A percentile compares a stretch with the other conserved stretches of the same genome.
phyloP scores from a whole-genome alignment of 2,797 vertebrate species.

The Holocentrus rufus region DNA sequence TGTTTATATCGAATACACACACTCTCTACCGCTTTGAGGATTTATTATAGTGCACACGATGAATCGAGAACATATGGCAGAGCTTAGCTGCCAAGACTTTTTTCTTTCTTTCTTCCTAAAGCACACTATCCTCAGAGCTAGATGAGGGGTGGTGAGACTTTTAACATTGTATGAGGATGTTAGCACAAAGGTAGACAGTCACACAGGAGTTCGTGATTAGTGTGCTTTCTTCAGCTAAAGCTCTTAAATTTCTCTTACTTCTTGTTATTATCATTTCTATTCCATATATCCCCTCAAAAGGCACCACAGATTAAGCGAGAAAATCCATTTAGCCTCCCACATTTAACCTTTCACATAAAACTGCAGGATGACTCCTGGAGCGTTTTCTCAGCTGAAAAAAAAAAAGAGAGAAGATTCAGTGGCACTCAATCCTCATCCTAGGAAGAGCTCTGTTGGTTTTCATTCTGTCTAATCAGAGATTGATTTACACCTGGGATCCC shows the following conservation, averaged over 20 bases:
- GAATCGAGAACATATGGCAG: constrained; percentile 66
- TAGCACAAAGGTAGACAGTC: constrained; percentile 46
- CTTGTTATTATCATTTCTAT: constrained; percentile 43
- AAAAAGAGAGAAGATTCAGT: background rate
- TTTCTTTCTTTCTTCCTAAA: constrained; percentile 17
- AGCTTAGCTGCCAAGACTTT: constrained; percentile 54
- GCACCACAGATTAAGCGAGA: constrained; percentile 11
- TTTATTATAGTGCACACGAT: constrained; percentile 63
- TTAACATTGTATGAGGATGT: constrained; percentile 41
- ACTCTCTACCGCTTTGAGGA: constrained; percentile 57
- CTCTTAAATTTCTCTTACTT: constrained; percentile 30
- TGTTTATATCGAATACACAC: constrained; percentile 69
- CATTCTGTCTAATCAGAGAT: constrained; percentile 23
- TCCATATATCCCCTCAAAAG: constrained; percentile 11
- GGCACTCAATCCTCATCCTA: constrained; percentile 19
- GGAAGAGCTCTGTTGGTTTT: constrained; percentile 32
- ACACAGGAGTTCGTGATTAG: constrained; percentile 41
- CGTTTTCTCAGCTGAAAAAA: constrained; percentile 32
- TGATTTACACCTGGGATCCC: constrained; percentile 6
- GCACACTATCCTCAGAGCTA: constrained; percentile 51
- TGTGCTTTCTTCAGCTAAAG: constrained; percentile 33
- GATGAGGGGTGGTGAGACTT: constrained; percentile 34
- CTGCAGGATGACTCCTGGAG: constrained; percentile 15
- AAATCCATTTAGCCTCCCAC: constrained; percentile 12
- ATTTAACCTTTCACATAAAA: constrained; percentile 33